These are phyloP conservation scores for Drosophila sechellia DNA, from an alignment of 1,140 invertebrate genomes.

Conservation along the genomic window DNA sequence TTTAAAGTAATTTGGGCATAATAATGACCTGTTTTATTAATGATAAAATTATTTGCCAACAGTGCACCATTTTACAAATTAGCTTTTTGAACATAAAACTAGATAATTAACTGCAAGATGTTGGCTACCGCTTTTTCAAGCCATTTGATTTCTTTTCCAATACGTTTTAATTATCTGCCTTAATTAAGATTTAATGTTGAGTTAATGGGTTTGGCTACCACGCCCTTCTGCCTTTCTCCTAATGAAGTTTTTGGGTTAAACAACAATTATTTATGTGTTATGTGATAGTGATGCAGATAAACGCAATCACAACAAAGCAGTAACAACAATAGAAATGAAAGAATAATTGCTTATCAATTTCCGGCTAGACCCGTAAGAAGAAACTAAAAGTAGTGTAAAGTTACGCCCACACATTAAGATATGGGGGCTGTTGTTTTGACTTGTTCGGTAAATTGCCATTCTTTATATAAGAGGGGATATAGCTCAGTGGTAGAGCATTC, in stretches of 20 bases:
- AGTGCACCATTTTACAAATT: constrained; percentile 7
- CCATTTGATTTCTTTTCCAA: constrained; percentile 11
- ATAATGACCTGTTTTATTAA: too few relatives aligned
- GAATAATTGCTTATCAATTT: constrained; percentile 53
- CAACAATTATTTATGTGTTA: constrained; percentile 30
- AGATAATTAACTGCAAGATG: constrained; percentile 14
- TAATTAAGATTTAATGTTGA: constrained; percentile 18
- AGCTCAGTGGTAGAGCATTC: constrained; percentile 95
- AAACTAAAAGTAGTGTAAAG: constrained; percentile 30
- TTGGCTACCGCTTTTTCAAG: constrained; percentile 16
- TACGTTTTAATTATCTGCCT: constrained; percentile 4
- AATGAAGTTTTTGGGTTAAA: constrained; percentile 17
- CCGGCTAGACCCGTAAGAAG: constrained; percentile 15
- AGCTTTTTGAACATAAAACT: constrained; percentile 1
- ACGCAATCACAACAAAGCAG: constrained; percentile 14
- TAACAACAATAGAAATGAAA: constrained; percentile 15
- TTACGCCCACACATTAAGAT: constrained; percentile 27
- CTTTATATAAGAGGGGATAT: constrained; percentile 67
- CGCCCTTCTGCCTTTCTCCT: constrained; percentile 18
- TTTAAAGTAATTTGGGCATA: too few relatives aligned
- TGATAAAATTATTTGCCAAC: too few relatives aligned
- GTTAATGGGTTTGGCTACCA: constrained; percentile 7
- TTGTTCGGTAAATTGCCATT: constrained; percentile 33
- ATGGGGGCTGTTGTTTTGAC: background rate
- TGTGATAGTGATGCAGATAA: constrained; percentile 48